These are phyloP conservation scores for Hyperopisus bebe DNA, from an alignment of 2,113 vertebrate species.

Conservation along the genomic window DNA sequence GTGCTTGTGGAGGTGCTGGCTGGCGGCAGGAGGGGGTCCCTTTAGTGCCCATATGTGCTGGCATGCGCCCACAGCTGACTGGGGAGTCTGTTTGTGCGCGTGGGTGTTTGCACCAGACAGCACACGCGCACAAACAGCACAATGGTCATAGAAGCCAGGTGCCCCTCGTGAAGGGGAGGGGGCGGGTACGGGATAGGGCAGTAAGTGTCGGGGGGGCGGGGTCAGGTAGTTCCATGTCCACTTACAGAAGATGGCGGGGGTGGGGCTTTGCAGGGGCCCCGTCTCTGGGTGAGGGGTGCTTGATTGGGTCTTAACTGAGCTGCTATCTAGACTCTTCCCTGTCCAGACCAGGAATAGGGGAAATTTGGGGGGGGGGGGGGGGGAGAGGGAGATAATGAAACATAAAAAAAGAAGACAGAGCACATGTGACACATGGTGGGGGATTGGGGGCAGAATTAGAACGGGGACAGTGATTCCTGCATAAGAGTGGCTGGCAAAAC, in stretches of 20 bases:
- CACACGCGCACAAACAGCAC: not conserved
- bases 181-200: not conserved
- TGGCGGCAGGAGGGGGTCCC: not conserved
- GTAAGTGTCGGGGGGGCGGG: not conserved
- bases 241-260: constrained; percentile 37
- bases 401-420: constrained; percentile 3
- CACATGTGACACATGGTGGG: not conserved
- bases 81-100: not conserved
- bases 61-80: not conserved
- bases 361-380: constrained; percentile 1
- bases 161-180: too few species aligned
- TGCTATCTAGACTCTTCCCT: constrained; percentile 32
- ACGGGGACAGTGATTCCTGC: not conserved
- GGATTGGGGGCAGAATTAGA: not conserved
- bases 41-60: not conserved
- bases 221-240: constrained; percentile 20
- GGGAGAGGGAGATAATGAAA: constrained; percentile 5
- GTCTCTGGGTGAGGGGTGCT: constrained; percentile 20
- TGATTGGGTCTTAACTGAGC: constrained; percentile 25
- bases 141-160: not conserved
- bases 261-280: constrained; percentile 21
- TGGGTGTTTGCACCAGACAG: not conserved
- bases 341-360: constrained; percentile 15
- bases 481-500: not conserved
- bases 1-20: not conserved